Base-by-base conservation (phyloP, 2,113 vertebrate species). In the Uria aalge region DNA sequence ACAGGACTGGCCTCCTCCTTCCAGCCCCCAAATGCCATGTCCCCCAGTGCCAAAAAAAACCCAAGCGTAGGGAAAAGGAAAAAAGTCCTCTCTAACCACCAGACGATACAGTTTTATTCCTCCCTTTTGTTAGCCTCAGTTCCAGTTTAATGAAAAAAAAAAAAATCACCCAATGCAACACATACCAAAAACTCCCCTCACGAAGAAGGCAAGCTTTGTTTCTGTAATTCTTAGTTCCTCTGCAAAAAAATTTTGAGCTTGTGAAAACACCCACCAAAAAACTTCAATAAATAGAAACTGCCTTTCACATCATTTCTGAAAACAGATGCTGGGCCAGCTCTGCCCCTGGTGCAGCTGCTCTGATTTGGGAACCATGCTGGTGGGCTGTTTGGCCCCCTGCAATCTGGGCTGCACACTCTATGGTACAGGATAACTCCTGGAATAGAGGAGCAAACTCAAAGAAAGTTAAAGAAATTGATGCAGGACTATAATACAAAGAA, bases 251-350 rank as follows among this genome's bases (percentile, higher is more conserved):
- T 2, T 5, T 26, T 48, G 43, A 93, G 55, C 60, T 87, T 71
- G 48, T 63, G 47, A 94, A 96, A 96, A 85, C 40, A 83, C 21
- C 69, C 85, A 94, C 29, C 72, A 90, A 94, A 89, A 72, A 72
- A 15, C 62, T 75, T 74, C 57, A 93, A 45, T 43, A 94, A 95
- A 92, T 16, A 90, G 60, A 84, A 83, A 85, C 32, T 75, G 53
- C 43, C 60, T 85, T 94, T 93, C 80, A 81, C 17, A 63, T 72
- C 0, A 90, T n/a, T 82, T 87, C 71, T 78, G 74, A 79, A 84
- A 95, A 87, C 19, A 67, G 50, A 68, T 52, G 77, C 66, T 79
- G 47, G 82, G 76, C 68, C 68, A 84, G 76, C 73, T 75, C 79
- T 6, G 52, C 36, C 30, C n/a, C 69, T 36, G 22, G 7, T 53